Percentiles rank a stretch among this genome's conserved stretches.
Conservation (phyloP, 2,113 vertebrate genomes). For the Furnarius figulus region DNA sequence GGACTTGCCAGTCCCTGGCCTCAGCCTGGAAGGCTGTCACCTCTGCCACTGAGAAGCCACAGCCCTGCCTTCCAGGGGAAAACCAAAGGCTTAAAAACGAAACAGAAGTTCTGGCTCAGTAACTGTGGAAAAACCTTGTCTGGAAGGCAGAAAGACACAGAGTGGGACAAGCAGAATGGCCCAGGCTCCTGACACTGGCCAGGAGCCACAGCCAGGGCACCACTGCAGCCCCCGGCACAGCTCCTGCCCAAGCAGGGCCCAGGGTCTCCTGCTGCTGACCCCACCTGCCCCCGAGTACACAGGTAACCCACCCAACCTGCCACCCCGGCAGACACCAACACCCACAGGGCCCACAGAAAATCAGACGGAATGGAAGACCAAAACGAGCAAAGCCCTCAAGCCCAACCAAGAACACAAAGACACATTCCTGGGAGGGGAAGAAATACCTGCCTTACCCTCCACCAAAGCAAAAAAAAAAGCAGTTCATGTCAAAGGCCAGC, state of each 20-base stretch:
- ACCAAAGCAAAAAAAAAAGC: neutral
- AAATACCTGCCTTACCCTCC: neutral
- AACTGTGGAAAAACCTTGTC: slow-evolving; percentile 1
- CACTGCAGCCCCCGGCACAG: rapidly evolving
- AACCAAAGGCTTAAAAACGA: neutral
- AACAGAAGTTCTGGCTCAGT: neutral
- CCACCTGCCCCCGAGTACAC: neutral
- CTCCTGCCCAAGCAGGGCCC: rapidly evolving
- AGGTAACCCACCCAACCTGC: no score
- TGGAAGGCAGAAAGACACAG: neutral
- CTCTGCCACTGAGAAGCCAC: neutral
- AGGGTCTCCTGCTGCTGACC: neutral
- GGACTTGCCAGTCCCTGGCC: neutral
- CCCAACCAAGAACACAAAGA: neutral
- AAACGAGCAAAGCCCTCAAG: neutral
- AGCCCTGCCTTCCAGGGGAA: slow-evolving; percentile 9
- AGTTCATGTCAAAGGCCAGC: neutral
- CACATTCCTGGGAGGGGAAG: neutral
- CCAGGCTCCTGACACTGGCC: rapidly evolving
- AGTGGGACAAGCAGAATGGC: neutral
- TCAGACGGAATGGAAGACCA: neutral
- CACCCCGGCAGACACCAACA: neutral
- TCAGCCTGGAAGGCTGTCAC: neutral
- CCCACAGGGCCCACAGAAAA: neutral
- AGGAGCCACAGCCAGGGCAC: neutral